Evolutionary conservation across 1,140 invertebrate species (phyloP).

Genomic region (Lepidostoma basale): DNA sequence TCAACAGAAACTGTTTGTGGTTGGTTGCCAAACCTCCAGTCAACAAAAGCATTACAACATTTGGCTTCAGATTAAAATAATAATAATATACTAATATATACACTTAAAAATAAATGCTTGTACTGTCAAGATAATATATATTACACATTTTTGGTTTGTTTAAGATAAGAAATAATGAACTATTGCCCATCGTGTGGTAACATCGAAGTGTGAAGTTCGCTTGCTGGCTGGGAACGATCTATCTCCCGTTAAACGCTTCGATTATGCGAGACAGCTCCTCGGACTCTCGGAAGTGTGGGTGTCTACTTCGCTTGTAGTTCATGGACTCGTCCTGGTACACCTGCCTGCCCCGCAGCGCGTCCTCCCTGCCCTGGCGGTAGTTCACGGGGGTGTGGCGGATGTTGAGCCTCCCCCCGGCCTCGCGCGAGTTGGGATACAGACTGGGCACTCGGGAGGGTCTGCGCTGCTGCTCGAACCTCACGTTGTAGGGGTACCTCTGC

Average conservation of each 20-base stretch:
- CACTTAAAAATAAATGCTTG: conserved; percentile 46
- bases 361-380: conserved; percentile 33
- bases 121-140: conserved; percentile 43
- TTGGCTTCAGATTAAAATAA: conserved; percentile 27
- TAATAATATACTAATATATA: conserved; percentile 36
- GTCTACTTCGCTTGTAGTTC: conserved; percentile 35
- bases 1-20: not conserved
- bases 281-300: conserved; percentile 41
- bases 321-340: conserved; percentile 33
- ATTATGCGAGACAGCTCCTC: not conserved
- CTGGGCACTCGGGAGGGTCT: conserved; percentile 25
- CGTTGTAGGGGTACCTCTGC: conserved; percentile 35
- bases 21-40: conserved; percentile 5
- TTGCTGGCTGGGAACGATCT: conserved; percentile 4
- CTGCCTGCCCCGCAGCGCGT: conserved; percentile 22
- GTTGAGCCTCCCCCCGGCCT: conserved; percentile 33
- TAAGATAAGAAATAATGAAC: conserved; percentile 39
- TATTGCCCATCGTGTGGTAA: conserved; percentile 42
- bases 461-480: conserved; percentile 22
- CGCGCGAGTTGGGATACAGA: conserved; percentile 25
- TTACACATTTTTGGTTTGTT: conserved; percentile 45
- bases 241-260: conserved; percentile 28
- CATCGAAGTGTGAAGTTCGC: conserved; percentile 26
- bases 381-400: conserved; percentile 36
- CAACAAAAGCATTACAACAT: conserved; percentile 3